Conservation (phyloP, 2,888 invertebrate species). For the Drosophila nr. perissopoda region DNA sequence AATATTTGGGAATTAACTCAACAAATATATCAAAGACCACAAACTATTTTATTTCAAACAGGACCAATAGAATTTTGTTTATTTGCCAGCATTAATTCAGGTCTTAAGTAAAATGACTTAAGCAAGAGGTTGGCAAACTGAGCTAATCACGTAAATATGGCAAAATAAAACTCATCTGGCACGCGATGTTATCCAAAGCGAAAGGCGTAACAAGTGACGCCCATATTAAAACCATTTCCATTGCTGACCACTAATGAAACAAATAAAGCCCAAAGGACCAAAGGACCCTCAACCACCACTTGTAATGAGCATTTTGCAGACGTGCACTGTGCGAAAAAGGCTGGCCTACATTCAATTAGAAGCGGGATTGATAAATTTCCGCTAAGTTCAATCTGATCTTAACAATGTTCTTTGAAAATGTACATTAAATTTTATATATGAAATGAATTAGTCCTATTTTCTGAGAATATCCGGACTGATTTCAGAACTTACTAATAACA, state of each 20-base stretch:
- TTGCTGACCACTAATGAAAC: constrained; percentile 36
- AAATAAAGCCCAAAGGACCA: constrained; percentile 4
- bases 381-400: no score
- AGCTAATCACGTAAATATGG: constrained; percentile 63
- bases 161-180: constrained; percentile 29
- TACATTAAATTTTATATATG: background rate
- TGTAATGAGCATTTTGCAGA: constrained; percentile 58
- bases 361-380: background rate
- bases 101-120: constrained; percentile 22
- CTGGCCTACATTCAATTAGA: background rate
- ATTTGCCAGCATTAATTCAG: constrained; percentile 4
- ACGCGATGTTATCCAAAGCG: constrained; percentile 37
- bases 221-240: constrained; percentile 30
- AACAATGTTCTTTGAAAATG: background rate
- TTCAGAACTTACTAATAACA: background rate
- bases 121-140: constrained; percentile 42
- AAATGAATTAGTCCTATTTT: background rate
- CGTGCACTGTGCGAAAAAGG: background rate
- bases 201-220: constrained; percentile 67
- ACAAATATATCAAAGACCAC: background rate
- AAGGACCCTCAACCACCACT: constrained; percentile 5
- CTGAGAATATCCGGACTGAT: background rate
- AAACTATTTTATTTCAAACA: background rate
- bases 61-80: constrained; percentile 19
- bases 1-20: background rate